These are phyloP conservation scores for Pollimyrus isidori DNA, from an alignment of 2,113 vertebrate species.

Conservation along the genomic window DNA sequence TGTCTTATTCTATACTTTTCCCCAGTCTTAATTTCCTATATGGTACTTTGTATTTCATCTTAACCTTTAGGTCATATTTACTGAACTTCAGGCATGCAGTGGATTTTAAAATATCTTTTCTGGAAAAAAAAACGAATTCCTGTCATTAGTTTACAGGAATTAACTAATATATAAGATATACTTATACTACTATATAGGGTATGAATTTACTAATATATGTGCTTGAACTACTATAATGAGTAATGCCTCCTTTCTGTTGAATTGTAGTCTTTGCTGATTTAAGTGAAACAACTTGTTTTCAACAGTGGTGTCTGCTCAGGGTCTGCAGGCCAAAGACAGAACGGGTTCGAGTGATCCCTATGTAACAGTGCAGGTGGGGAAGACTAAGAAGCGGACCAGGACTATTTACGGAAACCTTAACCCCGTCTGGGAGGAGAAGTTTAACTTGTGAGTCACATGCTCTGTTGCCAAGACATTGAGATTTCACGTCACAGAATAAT, in stretches of 20 bases:
- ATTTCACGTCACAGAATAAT: not conserved
- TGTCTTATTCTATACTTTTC: not conserved
- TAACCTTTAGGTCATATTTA: not conserved
- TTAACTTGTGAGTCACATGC: conserved; percentile 79
- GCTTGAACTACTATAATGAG: not conserved
- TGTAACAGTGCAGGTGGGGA: conserved; percentile 93
- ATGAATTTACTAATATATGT: not conserved
- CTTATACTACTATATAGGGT: not conserved
- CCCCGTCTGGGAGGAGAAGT: conserved; percentile 94
- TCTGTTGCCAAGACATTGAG: not conserved
- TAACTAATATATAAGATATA: not conserved
- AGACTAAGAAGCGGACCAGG: conserved; percentile 96
- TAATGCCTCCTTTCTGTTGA: not conserved
- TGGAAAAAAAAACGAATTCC: not conserved
- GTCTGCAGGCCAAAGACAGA: conserved; percentile 94
- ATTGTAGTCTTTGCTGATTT: not conserved
- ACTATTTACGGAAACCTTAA: conserved; percentile 96
- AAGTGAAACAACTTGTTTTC: not conserved
- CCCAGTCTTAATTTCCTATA: not conserved
- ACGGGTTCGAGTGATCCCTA: conserved; percentile 95
- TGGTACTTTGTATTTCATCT: not conserved
- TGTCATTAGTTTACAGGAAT: not conserved
- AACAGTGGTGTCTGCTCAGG: conserved; percentile 89
- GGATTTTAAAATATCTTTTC: not conserved
- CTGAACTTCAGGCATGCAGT: not conserved